phyloP scores from a whole-genome alignment of 2,797 vertebrate genomes.

The Myotis planiceps region DNA sequence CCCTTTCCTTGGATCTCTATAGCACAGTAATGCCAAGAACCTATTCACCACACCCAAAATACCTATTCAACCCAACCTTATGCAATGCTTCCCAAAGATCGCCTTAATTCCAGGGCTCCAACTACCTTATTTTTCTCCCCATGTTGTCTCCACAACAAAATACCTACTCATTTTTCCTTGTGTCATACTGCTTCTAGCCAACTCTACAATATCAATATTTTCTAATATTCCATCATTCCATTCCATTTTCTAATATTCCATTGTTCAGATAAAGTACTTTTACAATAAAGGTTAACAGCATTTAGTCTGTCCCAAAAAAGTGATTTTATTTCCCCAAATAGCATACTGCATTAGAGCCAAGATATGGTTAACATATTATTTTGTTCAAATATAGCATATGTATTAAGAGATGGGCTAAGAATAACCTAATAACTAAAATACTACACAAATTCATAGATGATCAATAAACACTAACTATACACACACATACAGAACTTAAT shows the following conservation, averaged over 20 bases:
- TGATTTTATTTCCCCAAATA: slow-evolving; percentile 36
- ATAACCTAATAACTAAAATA: slow-evolving; percentile 53
- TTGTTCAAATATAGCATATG: neutral
- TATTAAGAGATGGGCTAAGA: neutral
- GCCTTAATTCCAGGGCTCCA: neutral
- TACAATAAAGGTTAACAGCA: neutral
- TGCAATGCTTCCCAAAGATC: slow-evolving; percentile 14
- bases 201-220: neutral
- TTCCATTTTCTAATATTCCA: neutral
- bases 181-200: neutral
- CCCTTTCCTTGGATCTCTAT: neutral
- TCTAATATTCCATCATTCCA: neutral
- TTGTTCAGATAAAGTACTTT: slow-evolving; percentile 34
- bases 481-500: neutral
- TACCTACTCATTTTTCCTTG: neutral
- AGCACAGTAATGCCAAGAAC: neutral
- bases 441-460: neutral
- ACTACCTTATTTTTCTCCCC: neutral
- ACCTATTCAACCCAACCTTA: slow-evolving; percentile 38
- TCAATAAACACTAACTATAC: slow-evolving; percentile 41
- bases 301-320: neutral
- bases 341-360: slow-evolving; percentile 33
- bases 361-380: neutral
- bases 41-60: slow-evolving; percentile 63
- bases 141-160: slow-evolving; percentile 31